These are phyloP conservation scores for Oegoconia quadripuncta DNA, from an alignment of 2,888 invertebrate genomes.

Conservation along the genomic window DNA sequence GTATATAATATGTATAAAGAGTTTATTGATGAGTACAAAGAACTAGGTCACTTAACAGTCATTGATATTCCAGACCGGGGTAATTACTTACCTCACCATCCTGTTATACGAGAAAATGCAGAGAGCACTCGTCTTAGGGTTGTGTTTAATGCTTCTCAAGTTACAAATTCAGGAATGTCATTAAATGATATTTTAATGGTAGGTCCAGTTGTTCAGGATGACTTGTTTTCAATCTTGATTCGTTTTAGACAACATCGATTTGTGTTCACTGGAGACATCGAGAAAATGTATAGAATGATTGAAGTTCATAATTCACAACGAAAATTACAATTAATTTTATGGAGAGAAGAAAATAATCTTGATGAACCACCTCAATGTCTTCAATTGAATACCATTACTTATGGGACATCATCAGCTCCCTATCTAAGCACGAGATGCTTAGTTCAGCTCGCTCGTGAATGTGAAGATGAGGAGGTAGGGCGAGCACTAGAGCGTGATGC, in stretches of 20 bases:
- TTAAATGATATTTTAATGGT: slow-evolving; percentile 5
- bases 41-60: not conserved
- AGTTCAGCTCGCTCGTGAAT: not conserved
- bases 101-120: slow-evolving; percentile 1
- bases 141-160: no score
- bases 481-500: not conserved
- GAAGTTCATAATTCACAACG: slow-evolving; percentile 1
- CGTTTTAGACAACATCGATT: slow-evolving; percentile 7
- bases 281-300: slow-evolving; percentile 6
- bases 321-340: slow-evolving; percentile 5
- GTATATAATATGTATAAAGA: not conserved
- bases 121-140: slow-evolving; percentile 3
- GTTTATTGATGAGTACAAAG: not conserved
- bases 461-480: not conserved
- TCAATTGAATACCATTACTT: slow-evolving; percentile 8
- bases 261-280: slow-evolving; percentile 4
- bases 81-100: slow-evolving; percentile 9
- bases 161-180: slow-evolving; percentile 2
- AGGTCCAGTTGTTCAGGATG: slow-evolving; percentile 4
- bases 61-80: not conserved
- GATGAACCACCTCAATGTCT: not conserved
- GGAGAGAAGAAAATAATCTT: not conserved
- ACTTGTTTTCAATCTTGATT: no score
- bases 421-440: slow-evolving; percentile 6
- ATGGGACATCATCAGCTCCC: slow-evolving; percentile 6